Conservation (phyloP, 2,888 invertebrate species). For the Malthinus flaveolus region DNA sequence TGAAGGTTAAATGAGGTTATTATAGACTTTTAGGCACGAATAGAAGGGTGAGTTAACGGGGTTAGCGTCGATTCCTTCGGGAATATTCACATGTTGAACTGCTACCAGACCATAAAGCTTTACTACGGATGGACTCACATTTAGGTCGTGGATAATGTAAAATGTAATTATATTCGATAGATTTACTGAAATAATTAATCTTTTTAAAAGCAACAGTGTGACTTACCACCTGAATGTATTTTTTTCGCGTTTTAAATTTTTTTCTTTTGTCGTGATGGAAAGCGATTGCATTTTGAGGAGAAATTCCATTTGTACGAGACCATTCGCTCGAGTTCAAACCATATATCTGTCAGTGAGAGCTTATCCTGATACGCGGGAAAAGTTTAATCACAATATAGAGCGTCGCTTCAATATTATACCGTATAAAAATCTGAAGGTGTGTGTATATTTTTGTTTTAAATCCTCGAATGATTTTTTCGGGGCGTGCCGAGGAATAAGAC, state of each 20-base stretch:
- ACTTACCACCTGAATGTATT: neutral
- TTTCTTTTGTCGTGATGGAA: constrained; percentile 6
- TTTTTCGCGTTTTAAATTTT: too few species aligned
- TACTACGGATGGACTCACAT: constrained; percentile 45
- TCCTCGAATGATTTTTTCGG: constrained; percentile 11
- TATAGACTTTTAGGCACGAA: constrained; percentile 29
- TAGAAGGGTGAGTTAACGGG: constrained; percentile 29
- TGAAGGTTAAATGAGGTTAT: constrained; percentile 30
- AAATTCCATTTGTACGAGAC: constrained; percentile 25
- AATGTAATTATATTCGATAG: constrained; percentile 31
- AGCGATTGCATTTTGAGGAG: constrained; percentile 21
- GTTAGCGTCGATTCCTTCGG: constrained; percentile 45
- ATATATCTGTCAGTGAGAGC: constrained; percentile 25
- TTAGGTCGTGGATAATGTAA: constrained; percentile 44
- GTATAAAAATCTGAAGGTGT: constrained; percentile 19
- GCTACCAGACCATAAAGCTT: constrained; percentile 47
- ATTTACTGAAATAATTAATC: constrained; percentile 22
- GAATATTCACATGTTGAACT: constrained; percentile 50
- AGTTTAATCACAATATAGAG: constrained; percentile 27
- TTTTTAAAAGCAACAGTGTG: constrained; percentile 14
- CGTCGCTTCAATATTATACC: constrained; percentile 16
- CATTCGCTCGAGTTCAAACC: constrained; percentile 21
- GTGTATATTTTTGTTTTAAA: constrained; percentile 24
- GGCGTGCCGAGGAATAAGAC: constrained; percentile 15
- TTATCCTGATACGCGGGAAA: constrained; percentile 25